Evolutionary conservation across 2,888 invertebrate species (phyloP), one percentile per base, ranked within the genome.

Genomic region (Diabrotica balteata): DNA sequence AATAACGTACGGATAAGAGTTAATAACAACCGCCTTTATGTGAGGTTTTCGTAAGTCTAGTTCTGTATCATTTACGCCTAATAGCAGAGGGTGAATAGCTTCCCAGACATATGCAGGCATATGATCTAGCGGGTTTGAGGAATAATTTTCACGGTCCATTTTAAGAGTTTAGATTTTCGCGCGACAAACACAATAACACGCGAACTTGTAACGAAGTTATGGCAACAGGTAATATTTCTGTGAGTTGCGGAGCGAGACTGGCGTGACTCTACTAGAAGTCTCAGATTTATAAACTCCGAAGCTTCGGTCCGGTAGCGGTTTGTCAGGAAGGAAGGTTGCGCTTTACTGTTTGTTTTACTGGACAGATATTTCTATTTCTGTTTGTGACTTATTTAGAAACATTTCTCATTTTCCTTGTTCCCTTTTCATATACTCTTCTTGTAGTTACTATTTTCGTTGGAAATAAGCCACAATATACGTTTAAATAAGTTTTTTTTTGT

Each of bases 1-100:
- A 59, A 91, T 84, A 73, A 91, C 88, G 7, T 90, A 83, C 65
- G 88, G 87, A 79, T 89, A 91, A 61, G 88, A 85, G 51, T 84
- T 84, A 52, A 81, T 82, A 57, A 90, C 85, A 69, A 89, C 88
- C 2, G 85, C 83, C 64, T 89, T 86, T 4, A 91, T 80, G 71
- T 89, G 87, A 0, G 91, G 90, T 63, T 87, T 86, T 10, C 86
- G 86, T 69, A 90, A 86, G 74, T 90, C 89, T 1, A 85, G 62
- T 11, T 74, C 73, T 42, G 77, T 74, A 54, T 78, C 74, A 43
- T 76, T 74, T 7, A 76, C 75, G 17, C 82, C 82, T 22, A 82
- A 68, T 7, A 79, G 57, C 62, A 80, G 79, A 57, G 82, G 78
- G 61, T 80, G 78, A 11, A 82, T 75, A 22, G 80, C 76, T 2